Evolutionary conservation across 2,888 invertebrate genomes (phyloP), one percentile per base, ranked within the genome.

Genomic region (Esperia sulphurella): DNA sequence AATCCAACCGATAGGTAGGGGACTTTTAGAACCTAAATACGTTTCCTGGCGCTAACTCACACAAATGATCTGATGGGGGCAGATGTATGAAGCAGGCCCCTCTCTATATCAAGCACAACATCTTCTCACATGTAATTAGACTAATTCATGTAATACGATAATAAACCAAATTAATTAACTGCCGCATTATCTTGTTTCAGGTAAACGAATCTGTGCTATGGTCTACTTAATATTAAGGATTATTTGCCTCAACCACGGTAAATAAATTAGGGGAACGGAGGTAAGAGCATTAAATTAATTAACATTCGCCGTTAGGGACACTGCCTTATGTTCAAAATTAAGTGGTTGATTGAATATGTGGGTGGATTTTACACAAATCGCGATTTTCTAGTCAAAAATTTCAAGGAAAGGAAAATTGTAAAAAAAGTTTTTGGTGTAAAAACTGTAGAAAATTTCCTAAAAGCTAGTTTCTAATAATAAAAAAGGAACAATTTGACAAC

Each of bases 251-350:
- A 41, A 40, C 40, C 41, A 39, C 9, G 41, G 10, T 21, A n/a
- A 33, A 37, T 14, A 37, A 44, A 44, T 44, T 37, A 21, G n/a
- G 28, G 28, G 14, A 37, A 37, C 35, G 13, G 12, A 44, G 44
- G 44, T 44, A 37, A 44, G 35, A 7, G 33, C n/a, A n/a, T 35
- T 44, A 44, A 44, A 21, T 44, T 35, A 44, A 44, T 13, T 21
- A 21, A 37, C 37, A 21, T 21, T 7, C 13, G 12, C 28, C 44
- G 35, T 37, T 44, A 6, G 37, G 44, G 37, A 35, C n/a, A 21
- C 8, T 14, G 14, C 13, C 14, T 39, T 39, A 39, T 9, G 8
- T 39, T 14, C 21, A 21, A 21, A 21, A 21, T n/a, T n/a, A 21
- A 21, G 21, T 5, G 21, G 21, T 21, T 21, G 2, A 3, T 21